phyloP scores from a whole-genome alignment of 2,113 vertebrate species.

The Gopherus evgoodei region DNA sequence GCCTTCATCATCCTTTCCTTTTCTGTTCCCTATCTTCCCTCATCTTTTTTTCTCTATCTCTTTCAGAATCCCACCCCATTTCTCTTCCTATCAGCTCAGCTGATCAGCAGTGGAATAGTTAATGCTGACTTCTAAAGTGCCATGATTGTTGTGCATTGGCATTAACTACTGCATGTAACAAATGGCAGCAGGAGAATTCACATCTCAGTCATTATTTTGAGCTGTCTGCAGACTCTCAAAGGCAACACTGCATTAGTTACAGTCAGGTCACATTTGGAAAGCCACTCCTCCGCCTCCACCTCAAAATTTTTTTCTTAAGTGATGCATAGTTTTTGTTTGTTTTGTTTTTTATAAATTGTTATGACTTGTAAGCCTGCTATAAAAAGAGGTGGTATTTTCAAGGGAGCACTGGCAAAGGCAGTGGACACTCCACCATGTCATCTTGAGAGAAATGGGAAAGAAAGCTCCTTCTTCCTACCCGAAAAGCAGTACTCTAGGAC shows the following conservation, averaged over 20 bases:
- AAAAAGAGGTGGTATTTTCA: background rate
- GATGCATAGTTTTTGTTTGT: background rate
- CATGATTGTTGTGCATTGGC: background rate
- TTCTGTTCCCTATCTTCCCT: background rate
- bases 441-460: background rate
- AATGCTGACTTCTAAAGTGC: background rate
- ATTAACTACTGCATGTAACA: background rate
- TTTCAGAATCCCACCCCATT: background rate
- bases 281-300: fast-evolving
- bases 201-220: background rate
- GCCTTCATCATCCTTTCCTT: background rate
- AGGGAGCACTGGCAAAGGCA: background rate
- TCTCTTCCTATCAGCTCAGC: background rate
- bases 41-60: background rate
- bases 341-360: background rate
- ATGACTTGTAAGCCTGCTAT: background rate
- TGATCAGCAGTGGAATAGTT: background rate
- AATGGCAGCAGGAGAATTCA: background rate
- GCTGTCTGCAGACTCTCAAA: background rate
- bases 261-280: background rate
- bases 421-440: background rate
- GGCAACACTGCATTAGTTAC: background rate
- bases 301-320: background rate
- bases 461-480: background rate
- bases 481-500: background rate